These are phyloP conservation scores for Apantesis nais DNA, from an alignment of 2,888 invertebrate species.

Conservation along the genomic window DNA sequence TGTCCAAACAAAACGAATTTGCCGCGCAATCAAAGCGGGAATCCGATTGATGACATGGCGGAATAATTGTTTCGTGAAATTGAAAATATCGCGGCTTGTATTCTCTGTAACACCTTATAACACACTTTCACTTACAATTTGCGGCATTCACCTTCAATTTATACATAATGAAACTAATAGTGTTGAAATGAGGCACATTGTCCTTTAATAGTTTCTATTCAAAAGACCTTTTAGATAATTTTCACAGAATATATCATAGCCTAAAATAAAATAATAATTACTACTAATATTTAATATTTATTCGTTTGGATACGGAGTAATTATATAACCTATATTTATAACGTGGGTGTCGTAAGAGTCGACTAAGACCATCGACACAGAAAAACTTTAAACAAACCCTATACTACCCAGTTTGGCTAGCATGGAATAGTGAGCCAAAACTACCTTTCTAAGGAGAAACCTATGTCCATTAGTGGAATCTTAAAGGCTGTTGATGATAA, in stretches of 20 bases:
- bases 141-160: conserved; percentile 34
- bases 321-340: no score
- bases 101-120: conserved; percentile 73
- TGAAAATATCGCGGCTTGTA: conserved; percentile 79
- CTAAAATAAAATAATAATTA: not conserved
- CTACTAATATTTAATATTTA: conserved; percentile 19
- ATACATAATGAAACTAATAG: conserved; percentile 37
- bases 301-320: no score
- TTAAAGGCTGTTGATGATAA: no score
- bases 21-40: conserved; percentile 85
- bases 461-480: no score
- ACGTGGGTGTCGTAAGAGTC: no score
- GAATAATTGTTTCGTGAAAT: conserved; percentile 85
- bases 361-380: no score
- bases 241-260: conserved; percentile 22
- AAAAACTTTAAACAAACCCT: no score
- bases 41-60: conserved; percentile 85
- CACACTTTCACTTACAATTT: conserved; percentile 50
- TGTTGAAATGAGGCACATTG: conserved; percentile 16
- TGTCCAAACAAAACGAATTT: conserved; percentile 86
- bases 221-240: conserved; percentile 24
- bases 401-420: no score
- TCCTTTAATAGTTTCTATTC: conserved; percentile 22
- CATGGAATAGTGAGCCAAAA: conserved; percentile 10
- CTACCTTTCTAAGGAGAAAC: no score